These are phyloP conservation scores for Eupsilia transversa DNA, from an alignment of 2,888 invertebrate species.

Conservation along the genomic window DNA sequence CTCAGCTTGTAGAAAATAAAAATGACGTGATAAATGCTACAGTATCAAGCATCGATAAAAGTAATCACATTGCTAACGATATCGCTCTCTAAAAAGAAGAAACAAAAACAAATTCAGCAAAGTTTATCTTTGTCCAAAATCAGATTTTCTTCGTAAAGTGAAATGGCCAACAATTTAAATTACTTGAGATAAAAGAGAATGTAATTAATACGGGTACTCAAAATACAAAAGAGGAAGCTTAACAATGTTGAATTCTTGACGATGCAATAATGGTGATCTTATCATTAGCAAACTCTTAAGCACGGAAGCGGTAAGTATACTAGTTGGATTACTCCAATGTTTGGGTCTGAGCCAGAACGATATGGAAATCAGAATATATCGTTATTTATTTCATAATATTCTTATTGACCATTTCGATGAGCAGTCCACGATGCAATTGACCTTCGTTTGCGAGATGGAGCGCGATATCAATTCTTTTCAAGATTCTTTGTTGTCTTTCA, in stretches of 20 bases:
- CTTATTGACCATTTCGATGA: constrained; percentile 78
- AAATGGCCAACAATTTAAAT: constrained; percentile 58
- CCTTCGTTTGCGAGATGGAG: constrained; percentile 77
- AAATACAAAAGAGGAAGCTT: constrained; percentile 42
- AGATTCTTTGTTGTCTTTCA: constrained; percentile 55
- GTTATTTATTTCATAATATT: constrained; percentile 81
- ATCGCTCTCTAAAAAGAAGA: constrained; percentile 53
- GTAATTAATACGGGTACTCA: constrained; percentile 53
- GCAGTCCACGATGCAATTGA: constrained; percentile 76
- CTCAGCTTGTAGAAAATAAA: constrained; percentile 28
- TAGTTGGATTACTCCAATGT: constrained; percentile 67
- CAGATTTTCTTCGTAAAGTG: constrained; percentile 60
- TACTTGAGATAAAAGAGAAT: constrained; percentile 58
- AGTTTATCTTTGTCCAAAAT: constrained; percentile 61
- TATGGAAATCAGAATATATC: constrained; percentile 77
- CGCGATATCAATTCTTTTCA: constrained; percentile 68
- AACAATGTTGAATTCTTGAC: constrained; percentile 28
- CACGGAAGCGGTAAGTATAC: constrained; percentile 70
- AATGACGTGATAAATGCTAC: constrained; percentile 33
- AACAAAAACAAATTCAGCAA: constrained; percentile 54
- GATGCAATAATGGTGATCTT: constrained; percentile 40
- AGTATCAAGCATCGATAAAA: constrained; percentile 55
- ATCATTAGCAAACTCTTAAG: constrained; percentile 67
- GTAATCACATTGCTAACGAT: constrained; percentile 59
- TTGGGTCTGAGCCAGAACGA: constrained; percentile 87